Percentiles rank a stretch among this genome's conserved stretches.
Conservation (phyloP, 2,888 invertebrate genomes). For the Oscheius sp. region DNA sequence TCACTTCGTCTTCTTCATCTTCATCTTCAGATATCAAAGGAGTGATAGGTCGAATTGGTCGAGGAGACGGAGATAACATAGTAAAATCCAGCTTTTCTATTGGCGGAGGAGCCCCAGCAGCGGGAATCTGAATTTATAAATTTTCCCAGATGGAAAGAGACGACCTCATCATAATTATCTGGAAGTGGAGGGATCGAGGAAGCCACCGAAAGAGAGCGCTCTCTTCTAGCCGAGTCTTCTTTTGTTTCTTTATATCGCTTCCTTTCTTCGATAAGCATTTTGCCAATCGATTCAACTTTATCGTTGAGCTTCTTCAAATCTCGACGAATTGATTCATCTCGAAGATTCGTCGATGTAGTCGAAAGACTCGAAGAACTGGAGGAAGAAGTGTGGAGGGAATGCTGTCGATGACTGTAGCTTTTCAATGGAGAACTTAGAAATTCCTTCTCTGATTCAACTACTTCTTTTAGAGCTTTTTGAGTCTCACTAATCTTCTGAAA, state of each 20-base stretch:
- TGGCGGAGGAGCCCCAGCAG: background rate
- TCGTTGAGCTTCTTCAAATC: conserved; percentile 10
- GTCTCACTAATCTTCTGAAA: conserved; percentile 8
- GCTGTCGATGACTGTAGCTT: background rate
- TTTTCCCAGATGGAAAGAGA: background rate
- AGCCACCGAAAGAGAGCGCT: background rate
- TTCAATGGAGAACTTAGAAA: background rate
- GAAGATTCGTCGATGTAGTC: background rate
- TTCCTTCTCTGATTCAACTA: background rate
- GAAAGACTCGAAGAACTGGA: background rate
- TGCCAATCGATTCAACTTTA: conserved; percentile 13
- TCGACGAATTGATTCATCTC: conserved; percentile 17
- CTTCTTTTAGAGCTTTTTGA: background rate
- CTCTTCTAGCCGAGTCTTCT: background rate
- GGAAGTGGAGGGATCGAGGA: background rate
- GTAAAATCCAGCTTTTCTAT: conserved; percentile 16
- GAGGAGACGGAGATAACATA: conserved; percentile 1
- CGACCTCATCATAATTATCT: conserved; percentile 14
- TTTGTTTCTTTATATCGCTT: background rate
- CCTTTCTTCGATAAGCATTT: background rate
- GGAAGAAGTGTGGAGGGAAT: background rate
- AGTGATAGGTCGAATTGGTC: background rate
- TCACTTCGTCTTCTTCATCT: background rate
- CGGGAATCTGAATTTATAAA: background rate
- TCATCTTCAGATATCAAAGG: background rate